phyloP scores from a whole-genome alignment of 1,140 invertebrate species.

The Holotrichia oblita region DNA sequence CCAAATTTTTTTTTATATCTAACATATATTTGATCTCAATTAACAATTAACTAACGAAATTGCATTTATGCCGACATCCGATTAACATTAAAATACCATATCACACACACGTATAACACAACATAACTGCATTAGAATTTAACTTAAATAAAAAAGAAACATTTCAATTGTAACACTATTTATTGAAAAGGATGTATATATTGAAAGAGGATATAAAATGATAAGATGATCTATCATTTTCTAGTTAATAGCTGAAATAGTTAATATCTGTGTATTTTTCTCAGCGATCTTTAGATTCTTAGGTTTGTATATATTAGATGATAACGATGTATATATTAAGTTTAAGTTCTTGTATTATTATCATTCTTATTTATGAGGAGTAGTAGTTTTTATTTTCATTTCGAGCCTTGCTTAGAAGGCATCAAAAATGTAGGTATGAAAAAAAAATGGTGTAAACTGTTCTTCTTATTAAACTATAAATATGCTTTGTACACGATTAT shows the following conservation, averaged over 20 bases:
- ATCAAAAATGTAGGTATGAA: too few species aligned
- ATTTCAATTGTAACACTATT: conserved; percentile 7
- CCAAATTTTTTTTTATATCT: too few species aligned
- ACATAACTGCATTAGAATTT: background rate
- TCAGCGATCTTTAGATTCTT: conserved; percentile 39
- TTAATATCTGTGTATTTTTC: conserved; percentile 24
- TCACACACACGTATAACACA: background rate
- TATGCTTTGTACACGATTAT: background rate
- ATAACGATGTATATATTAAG: conserved; percentile 37
- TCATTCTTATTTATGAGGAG: conserved; percentile 27
- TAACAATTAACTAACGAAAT: background rate
- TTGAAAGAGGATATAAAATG: background rate
- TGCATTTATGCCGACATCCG: background rate
- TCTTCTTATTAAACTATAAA: background rate
- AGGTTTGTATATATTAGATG: conserved; percentile 40
- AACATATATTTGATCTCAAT: too few species aligned
- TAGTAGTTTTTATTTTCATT: too few species aligned
- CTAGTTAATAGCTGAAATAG: conserved; percentile 24
- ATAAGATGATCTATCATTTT: background rate
- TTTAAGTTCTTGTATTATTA: conserved; percentile 32
- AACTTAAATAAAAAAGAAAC: background rate
- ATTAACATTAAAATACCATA: background rate
- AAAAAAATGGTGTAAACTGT: background rate
- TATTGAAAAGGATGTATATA: background rate
- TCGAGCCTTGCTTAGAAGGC: background rate